phyloP scores from a whole-genome alignment of 2,888 invertebrate genomes.

The Boloria selene region DNA sequence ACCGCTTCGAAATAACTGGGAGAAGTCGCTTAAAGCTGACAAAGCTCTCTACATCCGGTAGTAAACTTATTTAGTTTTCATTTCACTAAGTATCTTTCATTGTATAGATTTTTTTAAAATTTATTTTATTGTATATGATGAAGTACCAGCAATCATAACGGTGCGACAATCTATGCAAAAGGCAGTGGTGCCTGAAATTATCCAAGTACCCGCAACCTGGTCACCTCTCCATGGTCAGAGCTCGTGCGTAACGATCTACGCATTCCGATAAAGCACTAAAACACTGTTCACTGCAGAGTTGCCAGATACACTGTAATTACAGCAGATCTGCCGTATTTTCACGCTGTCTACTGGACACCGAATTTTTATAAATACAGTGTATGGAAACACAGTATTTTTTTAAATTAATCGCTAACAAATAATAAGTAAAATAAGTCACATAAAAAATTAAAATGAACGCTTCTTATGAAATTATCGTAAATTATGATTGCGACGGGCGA shows the following conservation, averaged over 20 bases:
- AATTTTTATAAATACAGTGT: too few relatives aligned
- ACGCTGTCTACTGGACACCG: too few relatives aligned
- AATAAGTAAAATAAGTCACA: too few relatives aligned
- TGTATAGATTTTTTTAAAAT: conserved; percentile 47
- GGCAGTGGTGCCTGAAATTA: conserved; percentile 68
- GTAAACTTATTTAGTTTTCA: conserved; percentile 49
- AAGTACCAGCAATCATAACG: conserved; percentile 47
- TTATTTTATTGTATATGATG: conserved; percentile 13
- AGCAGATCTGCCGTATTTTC: too few relatives aligned
- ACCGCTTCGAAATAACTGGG: conserved; percentile 26
- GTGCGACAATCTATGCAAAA: conserved; percentile 60
- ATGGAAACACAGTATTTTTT: too few relatives aligned
- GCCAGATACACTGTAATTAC: too few relatives aligned
- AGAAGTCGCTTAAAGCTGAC: conserved; percentile 30
- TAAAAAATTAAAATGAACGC: too few relatives aligned
- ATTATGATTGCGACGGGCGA: too few relatives aligned
- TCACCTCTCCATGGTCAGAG: conserved; percentile 64
- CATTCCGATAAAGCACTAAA: conserved; percentile 43
- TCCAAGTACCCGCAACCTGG: conserved; percentile 57
- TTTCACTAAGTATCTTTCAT: conserved; percentile 62
- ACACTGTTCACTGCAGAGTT: conserved; percentile 35
- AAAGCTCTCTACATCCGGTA: conserved; percentile 59
- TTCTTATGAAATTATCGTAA: too few relatives aligned
- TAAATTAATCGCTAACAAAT: too few relatives aligned
- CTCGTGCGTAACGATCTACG: conserved; percentile 68